Evolutionary conservation across 2,113 vertebrate genomes (phyloP), one percentile per base, ranked within the genome.

Genomic region (Macheiramphus alcinus): DNA sequence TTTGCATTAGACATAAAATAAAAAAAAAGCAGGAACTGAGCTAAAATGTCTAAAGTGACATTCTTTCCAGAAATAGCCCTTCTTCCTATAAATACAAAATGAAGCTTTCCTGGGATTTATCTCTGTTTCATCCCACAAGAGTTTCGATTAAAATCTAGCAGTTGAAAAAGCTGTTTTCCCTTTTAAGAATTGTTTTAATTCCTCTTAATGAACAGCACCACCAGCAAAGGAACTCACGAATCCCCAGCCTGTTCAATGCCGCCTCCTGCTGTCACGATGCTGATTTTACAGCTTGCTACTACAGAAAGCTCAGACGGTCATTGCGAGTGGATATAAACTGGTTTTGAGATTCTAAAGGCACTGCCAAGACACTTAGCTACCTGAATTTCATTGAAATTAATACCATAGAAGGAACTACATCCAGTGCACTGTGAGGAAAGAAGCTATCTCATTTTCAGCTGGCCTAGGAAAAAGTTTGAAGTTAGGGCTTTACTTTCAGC

Each of bases 261-360:
- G 59, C 93, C 95, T 94, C 81, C 89, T 80, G 76, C 95, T 82
- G 94, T 6, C 66, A 3, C 1, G 4, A 3, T 10, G 70, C 80
- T 3, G 53, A 25, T 3, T 66, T 3, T 48, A 47, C 94, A 86
- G 22, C 36, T 50, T 20, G 16, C 8, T 16, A 0, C 27, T 6
- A 2, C 59, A 11, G 47, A 20, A 7, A 18, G n/a, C 34, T 62
- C 68, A 34, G 45, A 47, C 68, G 2, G 13, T 3, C 45, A 1
- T 5, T 13, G 31, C 4, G 0, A 25, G 42, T 1, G 18, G 47
- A 2, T 5, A 18, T 3, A 15, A 76, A 31, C 36, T 4, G 14
- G 6, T 4, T 34, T 20, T 23, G n/a, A 45, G 52, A 38, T 11
- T 31, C 81, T 16, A 43, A 2, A 3, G 23, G 65, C 32, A 5